Evolutionary conservation across 2,888 invertebrate genomes (phyloP), one percentile per base, ranked within the genome.

Genomic region (Acanthosepion esculentum): DNA sequence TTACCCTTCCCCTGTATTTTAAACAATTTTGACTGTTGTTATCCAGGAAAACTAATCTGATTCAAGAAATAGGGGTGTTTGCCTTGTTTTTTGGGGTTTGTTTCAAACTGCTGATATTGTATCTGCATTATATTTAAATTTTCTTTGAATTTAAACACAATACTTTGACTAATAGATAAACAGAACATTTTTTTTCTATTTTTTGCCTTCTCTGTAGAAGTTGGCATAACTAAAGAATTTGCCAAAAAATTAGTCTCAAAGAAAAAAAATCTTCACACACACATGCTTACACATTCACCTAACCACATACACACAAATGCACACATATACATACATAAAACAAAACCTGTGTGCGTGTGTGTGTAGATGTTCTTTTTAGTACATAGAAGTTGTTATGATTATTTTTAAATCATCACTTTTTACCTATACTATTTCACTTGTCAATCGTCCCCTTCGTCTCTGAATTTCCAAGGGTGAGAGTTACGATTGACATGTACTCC

Each of bases 181-280:
- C 8, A 78, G 15, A 78, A 78, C 3, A 78, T 78, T 4, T 64
- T 78, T 20, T 59, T 59, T 59, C 59, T 41, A 41, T 41, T 41
- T 78, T 78, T n/a, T n/a, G 78, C 78, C 78, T n/a, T 78, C 78
- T 78, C 78, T 78, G 78, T 78, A 33, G 78, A 78, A 78, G 78
- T 78, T 78, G 78, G 78, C 78, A 78, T 78, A 33, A 18, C 78
- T 78, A 15, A n/a, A 59, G 59, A 59, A 59, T 20, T 59, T 23
- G 4, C 20, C 20, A 78, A 78, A 33, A 10, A 78, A 78, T 59
- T 78, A 23, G n/a, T 33, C 78, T 78, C 78, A 78, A n/a, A 78
- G 78, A 78, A 33, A 78, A 78, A 29, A n/a, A 12, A n/a, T n/a
- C 29, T 50, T 50, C 53, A 53, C 15, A 92, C 15, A 48, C 29